Conservation (phyloP, 2,113 vertebrate genomes). For the Hippocampus zosterae region DNA sequence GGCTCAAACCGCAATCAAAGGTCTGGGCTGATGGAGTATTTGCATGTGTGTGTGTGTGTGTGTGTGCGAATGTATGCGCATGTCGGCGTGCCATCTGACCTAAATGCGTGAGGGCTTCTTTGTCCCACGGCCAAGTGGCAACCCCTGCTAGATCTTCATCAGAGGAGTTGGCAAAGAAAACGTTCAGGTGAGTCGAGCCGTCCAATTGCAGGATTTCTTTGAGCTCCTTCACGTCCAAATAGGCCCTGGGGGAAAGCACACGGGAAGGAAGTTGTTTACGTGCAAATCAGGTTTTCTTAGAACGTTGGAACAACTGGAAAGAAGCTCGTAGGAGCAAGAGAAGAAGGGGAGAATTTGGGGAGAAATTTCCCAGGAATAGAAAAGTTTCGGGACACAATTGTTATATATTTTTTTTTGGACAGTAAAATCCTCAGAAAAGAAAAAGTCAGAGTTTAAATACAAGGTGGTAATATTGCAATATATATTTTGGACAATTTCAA, state of each 20-base stretch:
- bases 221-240: slow-evolving; percentile 94
- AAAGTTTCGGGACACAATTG: too few species aligned
- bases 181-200: slow-evolving; percentile 93
- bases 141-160: slow-evolving; percentile 96
- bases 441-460: too few species aligned
- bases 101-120: slow-evolving; percentile 93
- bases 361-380: background rate
- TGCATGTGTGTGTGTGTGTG: background rate
- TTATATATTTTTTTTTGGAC: too few species aligned
- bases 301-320: background rate
- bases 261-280: slow-evolving; percentile 7
- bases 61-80: background rate
- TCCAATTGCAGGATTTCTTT: slow-evolving; percentile 91
- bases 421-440: too few species aligned
- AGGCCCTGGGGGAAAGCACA: slow-evolving; percentile 76
- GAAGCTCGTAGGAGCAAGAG: background rate
- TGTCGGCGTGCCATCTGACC: slow-evolving; percentile 68
- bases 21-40: slow-evolving; percentile 15
- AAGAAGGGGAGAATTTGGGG: background rate
- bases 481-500: background rate
- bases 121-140: slow-evolving; percentile 99
- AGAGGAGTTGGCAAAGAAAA: slow-evolving; percentile 98
- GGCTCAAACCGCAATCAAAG: slow-evolving; percentile 43
- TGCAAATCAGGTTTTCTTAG: background rate
- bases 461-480: background rate